Conservation (phyloP, 2,888 invertebrate genomes). For the Drosophila atroscutellata region DNA sequence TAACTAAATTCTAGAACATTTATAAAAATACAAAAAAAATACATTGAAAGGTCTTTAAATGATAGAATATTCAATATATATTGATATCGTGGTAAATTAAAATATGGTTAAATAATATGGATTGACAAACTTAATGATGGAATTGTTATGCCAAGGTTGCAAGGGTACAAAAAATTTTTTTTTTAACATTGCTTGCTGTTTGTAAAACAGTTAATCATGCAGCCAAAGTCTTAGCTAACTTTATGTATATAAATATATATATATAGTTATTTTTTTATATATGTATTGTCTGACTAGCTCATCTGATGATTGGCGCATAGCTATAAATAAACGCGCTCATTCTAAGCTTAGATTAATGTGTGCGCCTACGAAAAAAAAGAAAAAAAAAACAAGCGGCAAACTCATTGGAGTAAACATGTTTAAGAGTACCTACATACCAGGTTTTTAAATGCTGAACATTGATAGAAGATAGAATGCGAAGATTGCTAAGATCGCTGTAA, state of each 20-base stretch:
- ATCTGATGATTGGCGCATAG: slow-evolving; percentile 68
- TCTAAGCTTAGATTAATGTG: slow-evolving; percentile 59
- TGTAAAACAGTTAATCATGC: slow-evolving; percentile 63
- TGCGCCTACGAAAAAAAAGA: slow-evolving; percentile 47
- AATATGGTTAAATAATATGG: neutral
- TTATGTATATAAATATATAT: slow-evolving; percentile 10
- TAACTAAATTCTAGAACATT: neutral
- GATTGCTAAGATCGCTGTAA: slow-evolving; percentile 49
- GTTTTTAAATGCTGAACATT: slow-evolving; percentile 41
- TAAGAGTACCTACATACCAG: slow-evolving; percentile 26
- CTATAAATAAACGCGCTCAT: slow-evolving; percentile 67
- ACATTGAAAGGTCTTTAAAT: no score
- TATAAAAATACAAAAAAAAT: no score
- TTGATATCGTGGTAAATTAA: neutral
- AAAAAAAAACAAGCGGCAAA: slow-evolving; percentile 5
- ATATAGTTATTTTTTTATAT: slow-evolving; percentile 5
- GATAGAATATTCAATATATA: neutral
- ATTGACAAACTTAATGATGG: slow-evolving; percentile 14
- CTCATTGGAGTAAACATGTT: slow-evolving; percentile 44
- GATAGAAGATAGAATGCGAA: slow-evolving; percentile 51
- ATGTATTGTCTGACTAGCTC: slow-evolving; percentile 44
- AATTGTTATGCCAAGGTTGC: slow-evolving; percentile 19
- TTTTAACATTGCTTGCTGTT: slow-evolving; percentile 24
- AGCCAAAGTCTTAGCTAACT: slow-evolving; percentile 16
- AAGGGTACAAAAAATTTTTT: slow-evolving; percentile 23